Conservation (phyloP, 2,113 vertebrate genomes). For the Sciurus niger region DNA sequence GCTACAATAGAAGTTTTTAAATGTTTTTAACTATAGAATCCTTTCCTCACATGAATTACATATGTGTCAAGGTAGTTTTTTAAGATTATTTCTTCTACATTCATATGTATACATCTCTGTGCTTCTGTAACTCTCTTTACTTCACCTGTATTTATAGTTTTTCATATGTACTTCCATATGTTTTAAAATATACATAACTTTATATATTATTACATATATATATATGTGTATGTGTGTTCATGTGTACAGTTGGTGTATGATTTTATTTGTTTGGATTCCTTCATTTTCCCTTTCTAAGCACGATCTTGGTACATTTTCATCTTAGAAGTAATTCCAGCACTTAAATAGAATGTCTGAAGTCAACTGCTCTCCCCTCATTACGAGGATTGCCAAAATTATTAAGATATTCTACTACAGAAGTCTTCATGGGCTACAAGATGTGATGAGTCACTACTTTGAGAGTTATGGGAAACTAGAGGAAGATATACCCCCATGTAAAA, state of each 20-base stretch:
- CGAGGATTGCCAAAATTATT: background rate
- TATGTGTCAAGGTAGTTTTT: background rate
- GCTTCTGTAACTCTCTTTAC: background rate
- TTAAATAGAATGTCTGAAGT: background rate
- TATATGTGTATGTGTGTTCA: too few species aligned
- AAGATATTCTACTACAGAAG: background rate
- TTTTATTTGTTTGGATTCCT: background rate
- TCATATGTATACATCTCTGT: background rate
- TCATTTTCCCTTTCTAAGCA: background rate
- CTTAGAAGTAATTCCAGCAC: background rate
- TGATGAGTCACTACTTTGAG: background rate
- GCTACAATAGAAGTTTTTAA: background rate
- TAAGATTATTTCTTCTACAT: background rate
- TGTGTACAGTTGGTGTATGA: background rate
- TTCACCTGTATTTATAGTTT: background rate
- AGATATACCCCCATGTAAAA: background rate
- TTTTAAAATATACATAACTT: background rate
- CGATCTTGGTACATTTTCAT: background rate
- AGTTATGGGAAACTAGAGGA: background rate
- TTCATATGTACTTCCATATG: background rate
- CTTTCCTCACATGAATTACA: background rate
- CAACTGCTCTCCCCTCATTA: background rate
- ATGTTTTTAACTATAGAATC: background rate
- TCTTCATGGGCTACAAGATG: background rate
- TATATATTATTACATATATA: background rate